Base-by-base conservation (phyloP, 1,140 invertebrate species). In the Pseudomyrmex cubaensis region DNA sequence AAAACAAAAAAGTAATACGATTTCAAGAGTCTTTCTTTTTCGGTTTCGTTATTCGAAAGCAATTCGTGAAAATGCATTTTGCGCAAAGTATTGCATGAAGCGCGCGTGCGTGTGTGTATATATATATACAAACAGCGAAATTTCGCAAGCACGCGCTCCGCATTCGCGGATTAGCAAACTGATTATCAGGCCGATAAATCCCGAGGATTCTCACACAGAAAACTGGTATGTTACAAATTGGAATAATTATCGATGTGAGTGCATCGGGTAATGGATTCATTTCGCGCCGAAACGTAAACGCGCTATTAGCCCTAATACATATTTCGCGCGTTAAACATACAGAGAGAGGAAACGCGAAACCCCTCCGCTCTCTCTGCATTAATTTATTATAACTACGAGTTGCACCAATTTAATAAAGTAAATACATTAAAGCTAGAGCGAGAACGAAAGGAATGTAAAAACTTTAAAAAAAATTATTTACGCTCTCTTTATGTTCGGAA, bases 171-270 rank as follows among this genome's bases (percentile, higher is more conserved):
- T 80, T 62, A 70, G 20, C 8, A 20, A 59, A 70, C 69, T 78
- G 63, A 1, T 54, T 69, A 59, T 50, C 44, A 54, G 59, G 48
- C 20, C 44, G 5, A 48, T 46, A 59, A 76, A 77, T 46, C 12
- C 17, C 52, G 17, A 20, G 15, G 7, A 78, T 17, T 70, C 64
- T 44, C 5, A 1, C 7, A 17, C 20, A 59, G 54, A 80, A 80
- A 80, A 70, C 70, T 80, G 54, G 22, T 54, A 70, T 70, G 48
- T 54, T 48, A 48, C 52, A 69, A 77, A 64, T 44, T 25, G 46
- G 76, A 20, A 78, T 69, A 57, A 78, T 80, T 80, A 70, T 70
- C 54, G 20, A 57, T 8, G 66, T 20, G 66, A 70, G 20, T 61
- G 66, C 54, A 12, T 57, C 64, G 52, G 25, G 10, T 78, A 78